These are phyloP conservation scores for Cyanocitta stelleri DNA, from an alignment of 2,113 vertebrate genomes.

Conservation along the genomic window DNA sequence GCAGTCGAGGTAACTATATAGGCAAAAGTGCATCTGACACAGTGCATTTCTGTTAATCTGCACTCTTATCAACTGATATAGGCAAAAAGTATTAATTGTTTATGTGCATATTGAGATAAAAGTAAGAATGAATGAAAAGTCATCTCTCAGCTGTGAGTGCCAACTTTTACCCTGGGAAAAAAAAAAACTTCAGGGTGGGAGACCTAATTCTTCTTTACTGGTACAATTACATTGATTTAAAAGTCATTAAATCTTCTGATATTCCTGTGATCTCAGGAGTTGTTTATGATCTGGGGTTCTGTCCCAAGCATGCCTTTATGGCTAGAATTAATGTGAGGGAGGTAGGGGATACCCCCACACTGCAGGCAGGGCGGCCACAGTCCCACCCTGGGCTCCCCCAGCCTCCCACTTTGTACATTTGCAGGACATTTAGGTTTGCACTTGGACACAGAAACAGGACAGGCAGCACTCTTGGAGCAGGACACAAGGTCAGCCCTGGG, in stretches of 20 bases:
- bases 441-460: neutral
- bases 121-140: neutral
- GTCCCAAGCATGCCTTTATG: neutral
- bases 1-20: neutral
- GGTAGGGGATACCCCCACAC: no score
- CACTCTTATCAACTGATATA: neutral
- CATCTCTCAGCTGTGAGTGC: neutral
- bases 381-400: neutral
- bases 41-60: neutral
- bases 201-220: neutral
- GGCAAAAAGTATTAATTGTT: neutral
- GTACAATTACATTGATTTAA: neutral
- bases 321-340: neutral
- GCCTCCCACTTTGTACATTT: neutral
- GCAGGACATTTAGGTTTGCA: neutral
- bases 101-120: neutral
- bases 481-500: neutral
- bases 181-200: neutral
- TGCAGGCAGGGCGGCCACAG: neutral
- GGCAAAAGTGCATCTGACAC: neutral
- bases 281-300: neutral
- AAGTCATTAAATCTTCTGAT: neutral
- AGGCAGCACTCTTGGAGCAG: neutral
- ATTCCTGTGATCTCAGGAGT: neutral
- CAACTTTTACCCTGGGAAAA: neutral